Conservation (phyloP, 2,113 vertebrate genomes). For the Sitta europaea region DNA sequence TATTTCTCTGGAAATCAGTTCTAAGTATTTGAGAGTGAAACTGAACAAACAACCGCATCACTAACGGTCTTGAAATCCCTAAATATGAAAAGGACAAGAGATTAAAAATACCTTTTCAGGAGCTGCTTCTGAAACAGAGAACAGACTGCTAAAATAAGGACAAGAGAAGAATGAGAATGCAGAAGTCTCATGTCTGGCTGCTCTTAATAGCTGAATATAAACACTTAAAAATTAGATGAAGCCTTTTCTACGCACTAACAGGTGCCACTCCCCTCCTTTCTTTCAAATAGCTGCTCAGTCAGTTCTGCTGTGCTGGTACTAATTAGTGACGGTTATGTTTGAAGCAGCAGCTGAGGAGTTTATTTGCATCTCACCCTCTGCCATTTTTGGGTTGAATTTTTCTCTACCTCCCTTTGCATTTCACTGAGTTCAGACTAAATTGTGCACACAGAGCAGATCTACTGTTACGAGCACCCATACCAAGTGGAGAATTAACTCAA, state of each 20-base stretch:
- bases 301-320: background rate
- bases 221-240: background rate
- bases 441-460: background rate
- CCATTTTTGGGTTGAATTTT: background rate
- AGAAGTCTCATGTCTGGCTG: background rate
- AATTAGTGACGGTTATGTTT: background rate
- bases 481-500: background rate
- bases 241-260: background rate
- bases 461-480: background rate
- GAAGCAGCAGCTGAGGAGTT: slow-evolving; percentile 30
- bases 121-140: background rate
- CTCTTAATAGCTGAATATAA: background rate
- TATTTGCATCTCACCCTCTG: background rate
- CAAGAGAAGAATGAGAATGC: background rate
- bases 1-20: background rate
- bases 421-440: background rate
- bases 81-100: background rate
- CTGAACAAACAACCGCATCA: background rate
- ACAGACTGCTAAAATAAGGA: background rate
- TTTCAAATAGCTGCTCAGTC: background rate
- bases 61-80: background rate
- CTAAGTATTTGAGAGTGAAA: background rate
- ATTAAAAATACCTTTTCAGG: background rate
- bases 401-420: background rate
- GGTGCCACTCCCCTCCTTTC: background rate